A percentile compares a stretch with the other conserved stretches of the same genome.
These are phyloP conservation scores for Arrhopalites spinosus DNA, from an alignment of 2,888 invertebrate genomes.

Conservation along the genomic window DNA sequence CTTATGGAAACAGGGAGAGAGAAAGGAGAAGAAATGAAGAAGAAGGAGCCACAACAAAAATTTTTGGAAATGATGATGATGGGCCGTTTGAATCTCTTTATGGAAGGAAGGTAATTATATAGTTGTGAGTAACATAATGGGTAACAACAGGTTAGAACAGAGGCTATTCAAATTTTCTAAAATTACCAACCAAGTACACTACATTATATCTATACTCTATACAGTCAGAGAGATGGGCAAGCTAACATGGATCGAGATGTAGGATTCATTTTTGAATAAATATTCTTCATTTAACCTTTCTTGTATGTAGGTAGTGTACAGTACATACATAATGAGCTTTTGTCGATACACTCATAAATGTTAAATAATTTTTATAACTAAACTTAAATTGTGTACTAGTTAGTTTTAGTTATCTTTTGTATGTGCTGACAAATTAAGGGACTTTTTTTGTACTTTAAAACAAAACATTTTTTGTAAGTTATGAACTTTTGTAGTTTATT, in stretches of 20 bases:
- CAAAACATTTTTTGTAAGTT: neutral
- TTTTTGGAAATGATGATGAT: neutral
- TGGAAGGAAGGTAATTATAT: neutral
- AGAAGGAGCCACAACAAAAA: neutral
- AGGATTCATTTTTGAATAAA: too few species aligned
- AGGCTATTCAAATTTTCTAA: conserved; percentile 1
- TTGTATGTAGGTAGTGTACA: too few species aligned
- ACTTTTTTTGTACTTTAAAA: neutral
- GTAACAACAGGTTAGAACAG: neutral
- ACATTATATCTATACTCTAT: too few species aligned
- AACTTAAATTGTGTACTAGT: too few species aligned
- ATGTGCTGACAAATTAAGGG: too few species aligned
- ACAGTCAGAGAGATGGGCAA: too few species aligned
- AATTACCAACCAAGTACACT: neutral
- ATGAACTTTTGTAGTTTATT: neutral
- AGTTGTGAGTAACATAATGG: too few species aligned
- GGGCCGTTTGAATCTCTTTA: neutral
- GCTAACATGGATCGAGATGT: too few species aligned
- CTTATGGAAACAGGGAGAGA: conserved; percentile 16
- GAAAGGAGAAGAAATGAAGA: neutral
- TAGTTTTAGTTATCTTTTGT: too few species aligned
- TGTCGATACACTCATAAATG: too few species aligned
- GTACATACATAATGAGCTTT: too few species aligned
- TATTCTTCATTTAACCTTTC: neutral
- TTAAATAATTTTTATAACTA: too few species aligned